Conservation (phyloP, 2,113 vertebrate species). For the Sander lucioperca region DNA sequence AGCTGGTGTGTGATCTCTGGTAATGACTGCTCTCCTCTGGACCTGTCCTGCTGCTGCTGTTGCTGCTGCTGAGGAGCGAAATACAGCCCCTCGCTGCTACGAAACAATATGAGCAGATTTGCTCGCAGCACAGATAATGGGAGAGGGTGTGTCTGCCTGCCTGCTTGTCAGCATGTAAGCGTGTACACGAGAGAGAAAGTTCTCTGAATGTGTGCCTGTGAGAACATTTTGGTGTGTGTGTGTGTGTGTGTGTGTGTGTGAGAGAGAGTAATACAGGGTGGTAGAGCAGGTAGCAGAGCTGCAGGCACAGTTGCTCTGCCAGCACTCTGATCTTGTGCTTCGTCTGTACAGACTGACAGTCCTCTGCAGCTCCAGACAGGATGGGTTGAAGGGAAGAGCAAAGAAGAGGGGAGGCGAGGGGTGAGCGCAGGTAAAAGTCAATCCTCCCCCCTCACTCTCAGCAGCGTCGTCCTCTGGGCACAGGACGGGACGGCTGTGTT, state of each 20-base stretch:
- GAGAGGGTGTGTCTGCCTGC: conserved; percentile 59
- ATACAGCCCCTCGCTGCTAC: conserved; percentile 59
- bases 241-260: conserved; percentile 9
- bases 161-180: conserved; percentile 59
- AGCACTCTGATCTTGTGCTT: conserved; percentile 59
- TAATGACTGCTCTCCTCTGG: conserved; percentile 54
- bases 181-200: conserved; percentile 50
- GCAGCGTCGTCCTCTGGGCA: conserved; percentile 54
- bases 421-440: conserved; percentile 66
- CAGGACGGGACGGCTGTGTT: conserved; percentile 64
- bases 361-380: conserved; percentile 54
- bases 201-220: conserved; percentile 50
- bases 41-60: conserved; percentile 52
- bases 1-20: conserved; percentile 58
- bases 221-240: conserved; percentile 44
- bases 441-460: conserved; percentile 38
- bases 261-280: conserved; percentile 29
- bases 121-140: conserved; percentile 67
- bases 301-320: conserved; percentile 58
- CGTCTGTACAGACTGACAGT: conserved; percentile 57
- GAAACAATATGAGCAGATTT: conserved; percentile 59
- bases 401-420: conserved; percentile 14
- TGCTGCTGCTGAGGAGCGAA: conserved; percentile 58
- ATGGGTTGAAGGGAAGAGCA: conserved; percentile 31
- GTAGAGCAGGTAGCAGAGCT: conserved; percentile 59